Evolutionary conservation across 1,140 invertebrate genomes (phyloP), one percentile per base, ranked within the genome.

Genomic region (Bombus fervidus): DNA sequence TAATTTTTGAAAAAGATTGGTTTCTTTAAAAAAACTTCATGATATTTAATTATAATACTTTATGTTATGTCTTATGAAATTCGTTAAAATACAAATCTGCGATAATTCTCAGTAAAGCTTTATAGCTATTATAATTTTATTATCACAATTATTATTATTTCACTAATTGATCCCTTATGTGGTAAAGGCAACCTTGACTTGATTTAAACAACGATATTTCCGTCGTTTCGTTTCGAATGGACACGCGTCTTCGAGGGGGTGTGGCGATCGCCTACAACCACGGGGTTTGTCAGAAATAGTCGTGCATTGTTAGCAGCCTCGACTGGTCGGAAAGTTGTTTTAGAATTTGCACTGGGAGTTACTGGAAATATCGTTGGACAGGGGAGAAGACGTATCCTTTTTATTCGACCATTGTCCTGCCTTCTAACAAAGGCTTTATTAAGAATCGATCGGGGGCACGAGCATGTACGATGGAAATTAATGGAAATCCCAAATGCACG

Each of bases 391-490:
- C 31, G 39, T 34, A 9, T 43, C 22, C 41, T 81, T 66, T 83
- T 83, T 77, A 66, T 83, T 75, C 62, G 72, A 77, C 69, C 39
- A 62, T 72, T 62, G 39, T 76, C 34, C 43, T 5, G 18, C 4
- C 4, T 3, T 28, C 41, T 53, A 66, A 74, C 81, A 77, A 83
- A 77, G 41, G 73, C 81, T 83, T 83, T 43, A 37, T 77, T 76
- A 83, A 10, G 31, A 53, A 77, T 68, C 81, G 31, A 83, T 83
- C 41, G 59, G 15, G 12, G 3, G 1, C 22, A 12, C n/a, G 41
- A 34, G 10, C 18, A 53, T 9, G 18, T 22, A 15, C 15, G 9
- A 31, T 41, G 28, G 4, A 47, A 76, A 83, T 83, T 77, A 76
- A 76, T 76, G 41, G 39, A 76, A 62, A 75, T 53, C 31, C 31